Conservation (phyloP, 2,888 invertebrate genomes). For the Chymomyza procnemis region DNA sequence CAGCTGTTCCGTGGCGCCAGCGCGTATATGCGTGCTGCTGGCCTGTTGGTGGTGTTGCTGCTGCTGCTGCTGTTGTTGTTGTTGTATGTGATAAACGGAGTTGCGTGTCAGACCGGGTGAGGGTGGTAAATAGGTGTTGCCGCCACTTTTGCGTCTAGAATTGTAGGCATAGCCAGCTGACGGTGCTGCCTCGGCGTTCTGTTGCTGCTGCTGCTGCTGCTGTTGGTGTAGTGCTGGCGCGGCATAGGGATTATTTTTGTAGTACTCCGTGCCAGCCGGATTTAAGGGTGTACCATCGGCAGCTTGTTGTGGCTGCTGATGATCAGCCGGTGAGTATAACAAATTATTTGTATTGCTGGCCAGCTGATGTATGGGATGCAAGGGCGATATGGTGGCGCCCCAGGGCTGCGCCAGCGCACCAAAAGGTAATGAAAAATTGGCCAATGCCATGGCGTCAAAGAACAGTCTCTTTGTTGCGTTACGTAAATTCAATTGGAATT, state of each 20-base stretch:
- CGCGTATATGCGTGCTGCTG: slow-evolving; percentile 46
- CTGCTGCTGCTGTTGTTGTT: slow-evolving; percentile 42
- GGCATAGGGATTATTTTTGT: slow-evolving; percentile 78
- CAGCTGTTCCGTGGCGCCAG: slow-evolving; percentile 46
- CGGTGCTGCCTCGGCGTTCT: slow-evolving; percentile 38
- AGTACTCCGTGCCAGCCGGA: slow-evolving; percentile 61
- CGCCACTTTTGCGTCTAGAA: slow-evolving; percentile 68
- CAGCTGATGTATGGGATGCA: slow-evolving; percentile 77
- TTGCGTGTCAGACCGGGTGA: slow-evolving; percentile 56
- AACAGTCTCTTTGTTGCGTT: slow-evolving; percentile 3
- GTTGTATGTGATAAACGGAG: slow-evolving; percentile 67
- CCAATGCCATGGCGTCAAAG: slow-evolving; percentile 70
- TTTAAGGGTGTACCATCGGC: slow-evolving; percentile 37
- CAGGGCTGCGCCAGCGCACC: slow-evolving; percentile 74
- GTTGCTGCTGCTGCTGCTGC: slow-evolving; percentile 50
- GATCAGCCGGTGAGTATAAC: slow-evolving; percentile 78
- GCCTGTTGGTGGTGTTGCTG: slow-evolving; percentile 40
- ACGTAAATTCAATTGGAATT: slow-evolving; percentile 31
- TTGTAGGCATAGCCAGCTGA: slow-evolving; percentile 54
- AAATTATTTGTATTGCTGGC: slow-evolving; percentile 78
- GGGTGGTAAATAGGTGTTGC: slow-evolving; percentile 77
- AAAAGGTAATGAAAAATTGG: slow-evolving; percentile 78
- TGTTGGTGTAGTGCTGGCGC: slow-evolving; percentile 70
- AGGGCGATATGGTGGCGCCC: slow-evolving; percentile 76
- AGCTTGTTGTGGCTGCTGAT: slow-evolving; percentile 69